Base-by-base conservation (phyloP, 2,113 vertebrate genomes). In the Hassar affinis region DNA sequence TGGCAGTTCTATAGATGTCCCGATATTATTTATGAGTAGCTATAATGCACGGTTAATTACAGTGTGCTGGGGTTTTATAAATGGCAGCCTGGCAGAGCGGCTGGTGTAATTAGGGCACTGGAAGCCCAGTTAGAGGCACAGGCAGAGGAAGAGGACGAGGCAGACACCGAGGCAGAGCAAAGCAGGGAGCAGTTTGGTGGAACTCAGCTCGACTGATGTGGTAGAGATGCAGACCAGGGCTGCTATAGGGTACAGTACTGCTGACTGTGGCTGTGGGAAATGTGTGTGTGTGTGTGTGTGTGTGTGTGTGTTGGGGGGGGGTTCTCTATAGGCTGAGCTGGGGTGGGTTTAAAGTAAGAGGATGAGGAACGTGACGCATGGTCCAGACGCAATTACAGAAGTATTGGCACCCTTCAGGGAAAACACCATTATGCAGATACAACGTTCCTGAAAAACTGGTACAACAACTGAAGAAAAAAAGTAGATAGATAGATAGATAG, bases 1-100 rank as follows among this genome's bases (percentile, higher is more conserved):
- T 18, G 51, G 74, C 33, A 27, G 62, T 52, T 62, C 88, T 89
- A 86, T 84, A 88, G 87, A 90, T 69, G 87, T 89, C 86, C 89
- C 45, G 78, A 88, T 87, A 91, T 94, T 94, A 94, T 94, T 94
- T 93, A 94, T 92, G 93, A 93, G 90, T 89, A 88, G 87, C 92
- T 91, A 90, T 93, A 94, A 95, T 92, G 92, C 89, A 89, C 81
- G 89, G 89, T 92, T 94, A 95, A 95, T 94, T 93, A 94, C 90
- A 94, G 92, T 92, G 91, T 92, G 92, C 92, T 87, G 87, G 90
- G 66, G 74, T 74, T 82, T 92, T 92, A 94, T 94, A 95, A 94
- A 95, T 94, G 93, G 94, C 92, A 94, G 93, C 93, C 64, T 94
- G 91, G 91, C 87, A 88, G 85, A 91, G 89, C 88, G 92, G 84